Evolutionary conservation across 2,113 vertebrate species (phyloP).

Genomic region (Scophthalmus maximus): DNA sequence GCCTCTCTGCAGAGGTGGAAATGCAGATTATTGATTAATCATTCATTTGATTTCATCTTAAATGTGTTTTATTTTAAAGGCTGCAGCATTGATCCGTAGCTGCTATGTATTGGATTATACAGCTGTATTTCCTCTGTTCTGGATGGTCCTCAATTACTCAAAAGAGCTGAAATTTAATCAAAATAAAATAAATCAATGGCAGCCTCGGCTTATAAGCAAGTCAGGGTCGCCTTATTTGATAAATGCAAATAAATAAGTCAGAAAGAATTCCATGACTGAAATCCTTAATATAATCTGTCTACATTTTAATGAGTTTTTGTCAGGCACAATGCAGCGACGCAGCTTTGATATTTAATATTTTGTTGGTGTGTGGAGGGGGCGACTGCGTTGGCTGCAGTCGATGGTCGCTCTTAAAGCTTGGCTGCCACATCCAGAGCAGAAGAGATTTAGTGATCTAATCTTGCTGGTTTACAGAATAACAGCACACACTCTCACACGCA

Average conservation of each 20-base stretch:
- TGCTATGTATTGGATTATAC: not conserved
- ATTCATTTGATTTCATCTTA: conserved; percentile 16
- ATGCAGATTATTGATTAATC: conserved; percentile 39
- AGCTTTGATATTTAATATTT: not conserved
- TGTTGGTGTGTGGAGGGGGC: not conserved
- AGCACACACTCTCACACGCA: not conserved
- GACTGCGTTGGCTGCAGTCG: conserved; percentile 9
- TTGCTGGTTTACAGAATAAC: conserved; percentile 16
- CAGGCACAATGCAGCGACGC: not conserved
- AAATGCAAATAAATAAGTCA: too few species aligned
- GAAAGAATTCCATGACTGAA: not conserved
- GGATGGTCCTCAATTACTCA: not conserved
- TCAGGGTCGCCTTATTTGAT: not conserved
- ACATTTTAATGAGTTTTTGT: not conserved
- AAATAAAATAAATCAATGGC: too few species aligned
- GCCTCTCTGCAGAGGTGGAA: not conserved
- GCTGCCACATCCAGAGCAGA: conserved; percentile 14
- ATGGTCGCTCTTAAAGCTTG: conserved; percentile 34
- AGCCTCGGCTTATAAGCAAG: too few species aligned
- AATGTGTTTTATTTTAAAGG: conserved; percentile 24
- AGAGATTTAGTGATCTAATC: conserved; percentile 59
- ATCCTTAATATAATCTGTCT: not conserved
- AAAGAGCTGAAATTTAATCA: not conserved
- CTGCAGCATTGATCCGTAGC: not conserved
- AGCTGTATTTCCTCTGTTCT: not conserved